phyloP scores from a whole-genome alignment of 2,888 invertebrate genomes.

The Apomyelois bistriatella region DNA sequence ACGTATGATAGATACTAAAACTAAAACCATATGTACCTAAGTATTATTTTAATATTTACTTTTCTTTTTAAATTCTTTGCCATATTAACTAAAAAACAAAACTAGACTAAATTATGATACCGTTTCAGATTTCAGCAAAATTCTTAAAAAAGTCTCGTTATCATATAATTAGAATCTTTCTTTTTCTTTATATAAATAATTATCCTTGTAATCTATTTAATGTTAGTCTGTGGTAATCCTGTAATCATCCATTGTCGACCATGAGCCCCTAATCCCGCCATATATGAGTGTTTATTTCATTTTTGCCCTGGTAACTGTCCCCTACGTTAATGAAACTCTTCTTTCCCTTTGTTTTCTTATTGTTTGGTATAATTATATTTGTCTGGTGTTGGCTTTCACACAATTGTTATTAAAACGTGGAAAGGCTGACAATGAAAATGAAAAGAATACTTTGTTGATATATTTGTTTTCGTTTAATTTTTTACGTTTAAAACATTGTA shows the following conservation, averaged over 20 bases:
- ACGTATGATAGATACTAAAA: too few species aligned
- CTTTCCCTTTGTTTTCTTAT: conserved; percentile 38
- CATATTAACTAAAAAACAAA: too few species aligned
- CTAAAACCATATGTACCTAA: too few species aligned
- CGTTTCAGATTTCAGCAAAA: too few species aligned
- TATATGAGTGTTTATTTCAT: conserved; percentile 55
- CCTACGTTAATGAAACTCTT: conserved; percentile 51
- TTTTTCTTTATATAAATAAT: too few species aligned
- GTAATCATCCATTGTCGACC: conserved; percentile 28
- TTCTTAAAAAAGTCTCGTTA: too few species aligned
- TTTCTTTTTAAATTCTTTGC: too few species aligned
- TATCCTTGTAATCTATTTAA: background rate
- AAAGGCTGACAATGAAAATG: background rate
- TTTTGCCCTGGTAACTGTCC: conserved; percentile 45
- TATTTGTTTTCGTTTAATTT: background rate
- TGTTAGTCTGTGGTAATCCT: conserved; percentile 11
- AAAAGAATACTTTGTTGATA: background rate
- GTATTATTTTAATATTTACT: too few species aligned
- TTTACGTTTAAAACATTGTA: too few species aligned
- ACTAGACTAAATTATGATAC: too few species aligned
- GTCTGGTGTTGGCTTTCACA: conserved; percentile 1
- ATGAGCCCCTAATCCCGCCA: conserved; percentile 35
- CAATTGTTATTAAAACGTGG: conserved; percentile 10
- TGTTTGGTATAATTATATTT: conserved; percentile 12
- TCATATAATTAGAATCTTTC: too few species aligned